A percentile compares a stretch with the other conserved stretches of the same genome.
Conservation (phyloP, 2,888 invertebrate genomes). For the Ornithoptera priamus region DNA sequence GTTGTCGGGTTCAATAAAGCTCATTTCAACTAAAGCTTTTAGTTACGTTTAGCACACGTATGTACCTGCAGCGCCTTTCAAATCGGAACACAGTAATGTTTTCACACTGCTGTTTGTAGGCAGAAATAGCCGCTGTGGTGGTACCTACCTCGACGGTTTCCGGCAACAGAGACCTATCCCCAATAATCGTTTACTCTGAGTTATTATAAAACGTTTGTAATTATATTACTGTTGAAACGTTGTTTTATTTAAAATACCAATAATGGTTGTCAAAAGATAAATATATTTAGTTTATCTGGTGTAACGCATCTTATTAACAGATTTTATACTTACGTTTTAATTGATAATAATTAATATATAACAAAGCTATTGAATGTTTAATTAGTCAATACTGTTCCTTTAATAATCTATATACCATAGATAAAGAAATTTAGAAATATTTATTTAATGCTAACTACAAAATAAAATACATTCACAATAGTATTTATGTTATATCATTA, state of each 20-base stretch:
- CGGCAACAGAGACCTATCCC: no score
- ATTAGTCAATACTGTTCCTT: background rate
- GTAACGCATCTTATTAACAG: background rate
- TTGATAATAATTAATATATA: background rate
- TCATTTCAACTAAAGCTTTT: background rate
- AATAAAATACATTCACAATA: background rate
- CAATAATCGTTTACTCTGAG: no score
- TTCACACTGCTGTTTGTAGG: no score
- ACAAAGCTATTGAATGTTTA: background rate
- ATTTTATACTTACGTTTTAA: background rate
- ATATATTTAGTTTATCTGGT: background rate
- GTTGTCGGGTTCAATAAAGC: background rate
- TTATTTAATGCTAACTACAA: background rate
- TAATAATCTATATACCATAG: background rate
- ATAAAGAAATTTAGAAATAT: background rate
- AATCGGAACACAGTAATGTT: no score
- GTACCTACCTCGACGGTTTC: no score
- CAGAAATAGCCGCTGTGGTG: no score
- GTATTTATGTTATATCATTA: conserved; percentile 11
- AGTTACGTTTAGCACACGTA: background rate
- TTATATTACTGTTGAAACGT: no score
- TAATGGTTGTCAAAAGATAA: background rate
- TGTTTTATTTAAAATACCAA: no score
- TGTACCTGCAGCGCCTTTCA: background rate
- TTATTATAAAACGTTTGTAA: no score